Evolutionary conservation across 2,888 invertebrate genomes (phyloP).

Genomic region (Diabrotica balteata): DNA sequence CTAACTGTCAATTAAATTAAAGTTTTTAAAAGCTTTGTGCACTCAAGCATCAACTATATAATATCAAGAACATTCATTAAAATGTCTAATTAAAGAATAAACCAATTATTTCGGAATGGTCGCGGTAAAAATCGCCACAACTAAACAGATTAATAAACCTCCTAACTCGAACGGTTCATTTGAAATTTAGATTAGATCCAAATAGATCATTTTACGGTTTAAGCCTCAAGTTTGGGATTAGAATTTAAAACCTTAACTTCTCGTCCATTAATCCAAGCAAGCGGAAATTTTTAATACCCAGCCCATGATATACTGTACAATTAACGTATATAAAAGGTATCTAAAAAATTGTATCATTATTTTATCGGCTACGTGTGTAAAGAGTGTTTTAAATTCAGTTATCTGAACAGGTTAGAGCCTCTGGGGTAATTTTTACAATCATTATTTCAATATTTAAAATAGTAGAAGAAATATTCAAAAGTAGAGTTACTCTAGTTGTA

Average conservation of each 20-base stretch:
- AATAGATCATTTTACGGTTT: slow-evolving; percentile 35
- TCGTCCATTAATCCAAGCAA: slow-evolving; percentile 43
- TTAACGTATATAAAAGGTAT: slow-evolving; percentile 48
- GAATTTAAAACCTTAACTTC: slow-evolving; percentile 29
- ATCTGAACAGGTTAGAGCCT: not conserved
- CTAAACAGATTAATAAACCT: slow-evolving; percentile 18
- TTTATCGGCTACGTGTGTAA: slow-evolving; percentile 26
- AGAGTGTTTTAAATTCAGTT: not conserved
- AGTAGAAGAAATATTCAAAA: too few relatives aligned
- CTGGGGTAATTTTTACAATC: too few relatives aligned
- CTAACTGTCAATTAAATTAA: not conserved
- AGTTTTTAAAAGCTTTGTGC: slow-evolving; percentile 5
- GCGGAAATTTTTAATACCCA: slow-evolving; percentile 52
- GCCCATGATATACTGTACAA: slow-evolving; percentile 48
- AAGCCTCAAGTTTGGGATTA: slow-evolving; percentile 29
- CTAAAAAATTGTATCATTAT: slow-evolving; percentile 42
- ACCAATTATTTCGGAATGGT: slow-evolving; percentile 14
- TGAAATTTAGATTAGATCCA: slow-evolving; percentile 36
- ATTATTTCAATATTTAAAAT: too few relatives aligned
- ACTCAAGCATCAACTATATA: slow-evolving; percentile 1
- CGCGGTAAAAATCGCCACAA: slow-evolving; percentile 25
- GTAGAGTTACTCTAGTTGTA: too few relatives aligned
- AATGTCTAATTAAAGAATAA: slow-evolving; percentile 23
- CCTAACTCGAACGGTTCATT: slow-evolving; percentile 29
- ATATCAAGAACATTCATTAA: slow-evolving; percentile 7